These are phyloP conservation scores for Antheraea mylitta DNA, from an alignment of 1,140 invertebrate genomes.

Conservation along the genomic window DNA sequence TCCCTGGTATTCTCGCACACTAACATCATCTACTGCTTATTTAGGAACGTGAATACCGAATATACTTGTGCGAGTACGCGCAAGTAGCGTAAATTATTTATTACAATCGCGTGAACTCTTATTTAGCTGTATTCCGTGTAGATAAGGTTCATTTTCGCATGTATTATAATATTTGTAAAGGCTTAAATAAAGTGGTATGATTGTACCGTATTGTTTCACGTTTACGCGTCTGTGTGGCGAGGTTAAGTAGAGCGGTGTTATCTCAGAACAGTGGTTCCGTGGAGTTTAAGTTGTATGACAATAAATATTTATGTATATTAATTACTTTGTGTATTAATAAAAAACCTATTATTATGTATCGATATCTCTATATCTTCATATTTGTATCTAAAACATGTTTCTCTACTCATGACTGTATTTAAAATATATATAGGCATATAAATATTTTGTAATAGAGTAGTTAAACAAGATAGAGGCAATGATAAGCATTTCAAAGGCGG, in stretches of 20 bases:
- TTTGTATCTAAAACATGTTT: no score
- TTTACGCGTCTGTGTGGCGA: conserved; percentile 74
- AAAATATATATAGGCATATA: no score
- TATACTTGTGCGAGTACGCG: conserved; percentile 49
- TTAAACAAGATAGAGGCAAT: no score
- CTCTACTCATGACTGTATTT: no score
- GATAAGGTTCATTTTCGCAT: conserved; percentile 31
- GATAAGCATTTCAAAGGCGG: no score
- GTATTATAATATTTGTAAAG: conserved; percentile 21
- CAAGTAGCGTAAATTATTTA: conserved; percentile 46
- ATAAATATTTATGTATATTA: conserved; percentile 2
- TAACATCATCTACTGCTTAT: conserved; percentile 29
- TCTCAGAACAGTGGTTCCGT: conserved; percentile 72
- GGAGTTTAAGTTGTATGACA: conserved; percentile 55
- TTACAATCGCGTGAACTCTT: conserved; percentile 24
- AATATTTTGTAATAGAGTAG: no score
- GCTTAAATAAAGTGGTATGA: conserved; percentile 53
- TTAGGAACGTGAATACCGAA: conserved; percentile 48
- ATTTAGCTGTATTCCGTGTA: conserved; percentile 8
- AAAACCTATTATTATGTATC: no score
- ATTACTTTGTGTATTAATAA: not conserved
- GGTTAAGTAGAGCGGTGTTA: conserved; percentile 78
- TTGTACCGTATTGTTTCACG: conserved; percentile 77
- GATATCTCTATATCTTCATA: no score
- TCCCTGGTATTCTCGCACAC: conserved; percentile 71